Percentiles rank a stretch among this genome's conserved stretches.
Conservation (phyloP, 2,888 invertebrate species). For the Athalia circularis region DNA sequence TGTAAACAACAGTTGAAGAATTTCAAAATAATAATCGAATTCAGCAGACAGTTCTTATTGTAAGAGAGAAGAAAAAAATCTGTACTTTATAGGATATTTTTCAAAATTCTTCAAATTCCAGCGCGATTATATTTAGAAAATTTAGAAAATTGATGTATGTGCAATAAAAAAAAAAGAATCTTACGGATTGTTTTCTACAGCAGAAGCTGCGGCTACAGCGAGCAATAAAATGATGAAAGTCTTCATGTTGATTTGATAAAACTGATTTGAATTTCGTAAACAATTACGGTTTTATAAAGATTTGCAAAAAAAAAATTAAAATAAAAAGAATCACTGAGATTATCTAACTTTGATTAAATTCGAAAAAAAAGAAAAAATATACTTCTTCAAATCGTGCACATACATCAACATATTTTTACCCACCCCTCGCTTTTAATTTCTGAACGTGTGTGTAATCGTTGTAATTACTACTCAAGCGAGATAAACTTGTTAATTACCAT, state of each 20-base stretch:
- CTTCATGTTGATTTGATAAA: constrained; percentile 18
- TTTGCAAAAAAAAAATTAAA: background rate
- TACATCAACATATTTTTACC: too few species aligned
- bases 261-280: background rate
- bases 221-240: constrained; percentile 14
- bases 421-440: too few species aligned
- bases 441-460: too few species aligned
- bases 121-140: too few species aligned
- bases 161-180: background rate
- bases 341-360: constrained; percentile 10
- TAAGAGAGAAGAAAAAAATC: background rate
- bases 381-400: too few species aligned
- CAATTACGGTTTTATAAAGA: constrained; percentile 6
- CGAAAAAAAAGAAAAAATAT: too few species aligned
- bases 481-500: too few species aligned
- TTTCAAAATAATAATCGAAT: too few species aligned
- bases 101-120: too few species aligned
- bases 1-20: too few species aligned
- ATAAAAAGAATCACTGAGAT: background rate
- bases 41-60: background rate
- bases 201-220: constrained; percentile 24
- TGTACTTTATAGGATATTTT: background rate
- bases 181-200: background rate
- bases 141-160: background rate
- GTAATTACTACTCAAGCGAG: too few species aligned